These are phyloP conservation scores for Drosophila meridionalis DNA, from an alignment of 2,888 invertebrate species.

Conservation along the genomic window DNA sequence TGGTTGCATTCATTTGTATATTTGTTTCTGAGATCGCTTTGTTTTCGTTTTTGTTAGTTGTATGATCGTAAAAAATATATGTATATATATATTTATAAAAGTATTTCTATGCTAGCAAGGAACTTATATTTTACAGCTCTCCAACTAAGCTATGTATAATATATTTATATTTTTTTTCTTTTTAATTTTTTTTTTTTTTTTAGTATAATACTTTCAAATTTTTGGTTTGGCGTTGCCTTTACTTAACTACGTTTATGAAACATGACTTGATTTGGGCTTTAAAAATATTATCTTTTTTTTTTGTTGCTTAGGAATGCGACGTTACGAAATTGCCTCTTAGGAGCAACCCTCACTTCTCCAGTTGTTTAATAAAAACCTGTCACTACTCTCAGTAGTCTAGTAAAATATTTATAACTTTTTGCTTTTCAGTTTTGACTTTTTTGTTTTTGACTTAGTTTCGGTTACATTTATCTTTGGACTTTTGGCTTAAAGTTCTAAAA, in stretches of 20 bases:
- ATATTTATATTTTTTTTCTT: constrained; percentile 29
- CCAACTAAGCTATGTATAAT: constrained; percentile 55
- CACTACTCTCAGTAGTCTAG: constrained; percentile 74
- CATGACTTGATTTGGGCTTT: constrained; percentile 9
- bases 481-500: constrained; percentile 49
- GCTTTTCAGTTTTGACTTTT: constrained; percentile 21
- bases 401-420: constrained; percentile 45
- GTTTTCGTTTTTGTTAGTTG: constrained; percentile 32
- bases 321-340: constrained; percentile 56
- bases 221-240: constrained; percentile 52
- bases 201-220: constrained; percentile 29
- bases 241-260: constrained; percentile 40
- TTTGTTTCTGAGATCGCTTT: constrained; percentile 67
- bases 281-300: constrained; percentile 15
- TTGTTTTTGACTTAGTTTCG: constrained; percentile 66
- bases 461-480: constrained; percentile 62
- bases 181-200: constrained; percentile 17
- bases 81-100: constrained; percentile 19
- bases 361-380: constrained; percentile 21
- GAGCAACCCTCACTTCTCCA: constrained; percentile 18
- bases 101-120: constrained; percentile 56
- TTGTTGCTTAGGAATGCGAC: constrained; percentile 66
- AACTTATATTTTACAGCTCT: constrained; percentile 67
- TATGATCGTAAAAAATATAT: constrained; percentile 39
- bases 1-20: constrained; percentile 66